Conservation (phyloP, 2,113 vertebrate species). For the Oryzias javanicus region DNA sequence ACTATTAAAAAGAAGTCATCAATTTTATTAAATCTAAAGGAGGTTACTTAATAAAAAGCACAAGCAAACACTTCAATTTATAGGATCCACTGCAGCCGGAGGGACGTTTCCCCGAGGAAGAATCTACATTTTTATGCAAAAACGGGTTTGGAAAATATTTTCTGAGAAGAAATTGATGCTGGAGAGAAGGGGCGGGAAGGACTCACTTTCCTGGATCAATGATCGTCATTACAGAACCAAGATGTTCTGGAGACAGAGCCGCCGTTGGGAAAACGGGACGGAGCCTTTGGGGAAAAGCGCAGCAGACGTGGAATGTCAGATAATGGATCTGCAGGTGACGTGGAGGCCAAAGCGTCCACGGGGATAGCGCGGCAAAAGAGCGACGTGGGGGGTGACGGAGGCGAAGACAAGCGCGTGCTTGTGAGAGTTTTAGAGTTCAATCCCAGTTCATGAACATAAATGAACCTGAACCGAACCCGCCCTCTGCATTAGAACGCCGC, state of each 20-base stretch:
- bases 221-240: slow-evolving; percentile 15
- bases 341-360: slow-evolving; percentile 43
- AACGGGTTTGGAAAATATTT: not conserved
- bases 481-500: slow-evolving; percentile 31
- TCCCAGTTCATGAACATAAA: slow-evolving; percentile 51
- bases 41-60: slow-evolving; percentile 30
- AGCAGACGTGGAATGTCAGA: slow-evolving; percentile 50
- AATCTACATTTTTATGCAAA: slow-evolving; percentile 1
- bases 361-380: slow-evolving; percentile 10
- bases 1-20: slow-evolving; percentile 43
- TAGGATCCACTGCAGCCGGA: slow-evolving; percentile 17
- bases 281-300: slow-evolving; percentile 19
- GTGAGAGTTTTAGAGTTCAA: slow-evolving; percentile 63
- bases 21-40: slow-evolving; percentile 36
- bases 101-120: not conserved
- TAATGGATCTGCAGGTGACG: slow-evolving; percentile 62
- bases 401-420: slow-evolving; percentile 62
- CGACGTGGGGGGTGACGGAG: slow-evolving; percentile 39
- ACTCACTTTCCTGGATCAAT: slow-evolving; percentile 26
- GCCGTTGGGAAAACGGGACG: slow-evolving; percentile 11
- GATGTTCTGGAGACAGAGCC: slow-evolving; percentile 13
- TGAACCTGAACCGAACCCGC: slow-evolving; percentile 26
- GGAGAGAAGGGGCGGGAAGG: slow-evolving; percentile 9
- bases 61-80: slow-evolving; percentile 12
- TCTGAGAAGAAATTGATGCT: not conserved